These are phyloP conservation scores for Boloria euphrosyne DNA, from an alignment of 2,888 invertebrate genomes.

Conservation along the genomic window DNA sequence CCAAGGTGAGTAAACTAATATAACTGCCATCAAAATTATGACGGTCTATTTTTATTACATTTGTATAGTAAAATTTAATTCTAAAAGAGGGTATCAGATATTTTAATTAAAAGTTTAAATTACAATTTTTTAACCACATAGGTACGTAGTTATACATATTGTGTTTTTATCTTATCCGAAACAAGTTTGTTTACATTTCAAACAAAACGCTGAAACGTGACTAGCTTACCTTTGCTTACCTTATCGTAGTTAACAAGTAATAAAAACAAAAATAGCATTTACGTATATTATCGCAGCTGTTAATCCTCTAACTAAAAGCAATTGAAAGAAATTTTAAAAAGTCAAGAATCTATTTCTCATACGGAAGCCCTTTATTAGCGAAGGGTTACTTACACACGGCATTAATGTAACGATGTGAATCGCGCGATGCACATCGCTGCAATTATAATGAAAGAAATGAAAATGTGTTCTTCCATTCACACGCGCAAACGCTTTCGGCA, in stretches of 20 bases:
- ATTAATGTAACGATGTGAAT: conserved; percentile 52
- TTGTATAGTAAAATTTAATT: not conserved
- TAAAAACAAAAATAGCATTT: conserved; percentile 68
- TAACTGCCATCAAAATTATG: conserved; percentile 15
- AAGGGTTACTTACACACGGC: conserved; percentile 68
- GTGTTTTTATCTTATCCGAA: conserved; percentile 80
- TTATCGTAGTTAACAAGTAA: conserved; percentile 75
- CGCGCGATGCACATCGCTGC: conserved; percentile 75
- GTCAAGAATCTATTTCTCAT: conserved; percentile 42
- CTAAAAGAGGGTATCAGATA: not conserved
- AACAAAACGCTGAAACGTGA: conserved; percentile 78
- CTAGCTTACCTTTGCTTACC: conserved; percentile 69
- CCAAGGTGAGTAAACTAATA: conserved; percentile 81
- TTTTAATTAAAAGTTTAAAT: conserved; percentile 9
- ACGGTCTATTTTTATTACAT: not conserved
- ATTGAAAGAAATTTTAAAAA: conserved; percentile 18
- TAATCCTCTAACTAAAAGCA: conserved; percentile 11
- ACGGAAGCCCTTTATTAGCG: conserved; percentile 55
- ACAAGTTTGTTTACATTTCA: conserved; percentile 79
- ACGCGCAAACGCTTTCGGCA: conserved; percentile 78
- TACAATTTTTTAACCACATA: conserved; percentile 26
- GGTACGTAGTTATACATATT: conserved; percentile 41
- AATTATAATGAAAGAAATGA: conserved; percentile 77
- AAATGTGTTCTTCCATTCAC: conserved; percentile 81
- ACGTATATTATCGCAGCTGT: conserved; percentile 47